A percentile compares a stretch with the other conserved stretches of the same genome.
These are phyloP conservation scores for Falco berigora DNA, from an alignment of 2,797 vertebrate species.

Conservation along the genomic window DNA sequence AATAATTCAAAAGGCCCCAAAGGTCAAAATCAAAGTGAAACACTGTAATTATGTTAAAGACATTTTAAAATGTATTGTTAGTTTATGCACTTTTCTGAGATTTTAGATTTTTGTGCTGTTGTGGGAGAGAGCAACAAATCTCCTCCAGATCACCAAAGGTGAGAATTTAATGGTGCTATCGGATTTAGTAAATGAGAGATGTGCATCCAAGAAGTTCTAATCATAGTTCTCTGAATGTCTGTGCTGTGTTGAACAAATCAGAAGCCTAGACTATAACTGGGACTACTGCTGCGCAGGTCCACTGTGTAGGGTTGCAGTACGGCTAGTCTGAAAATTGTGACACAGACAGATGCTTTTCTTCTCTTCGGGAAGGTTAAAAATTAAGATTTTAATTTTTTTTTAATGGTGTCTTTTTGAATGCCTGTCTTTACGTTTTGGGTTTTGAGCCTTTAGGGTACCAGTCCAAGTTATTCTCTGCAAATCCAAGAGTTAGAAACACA, in stretches of 20 bases:
- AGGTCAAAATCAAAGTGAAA: slow-evolving; percentile 14
- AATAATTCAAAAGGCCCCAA: not conserved
- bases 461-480: not conserved
- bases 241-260: not conserved
- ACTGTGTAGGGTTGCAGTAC: not conserved
- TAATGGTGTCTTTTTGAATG: not conserved
- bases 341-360: not conserved
- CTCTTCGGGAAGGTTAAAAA: not conserved
- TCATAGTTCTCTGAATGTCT: not conserved
- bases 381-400: not conserved
- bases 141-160: not conserved
- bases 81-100: not conserved
- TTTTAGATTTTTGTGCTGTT: not conserved
- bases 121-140: not conserved
- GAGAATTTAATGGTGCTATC: not conserved
- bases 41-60: not conserved
- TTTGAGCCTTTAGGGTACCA: not conserved
- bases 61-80: not conserved
- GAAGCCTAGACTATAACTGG: not conserved
- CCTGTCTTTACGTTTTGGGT: not conserved
- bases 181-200: not conserved
- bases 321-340: not conserved
- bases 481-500: not conserved
- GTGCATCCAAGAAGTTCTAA: not conserved
- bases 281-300: not conserved